These are phyloP conservation scores for Sturnira hondurensis DNA, from an alignment of 2,113 vertebrate genomes.

Conservation along the genomic window DNA sequence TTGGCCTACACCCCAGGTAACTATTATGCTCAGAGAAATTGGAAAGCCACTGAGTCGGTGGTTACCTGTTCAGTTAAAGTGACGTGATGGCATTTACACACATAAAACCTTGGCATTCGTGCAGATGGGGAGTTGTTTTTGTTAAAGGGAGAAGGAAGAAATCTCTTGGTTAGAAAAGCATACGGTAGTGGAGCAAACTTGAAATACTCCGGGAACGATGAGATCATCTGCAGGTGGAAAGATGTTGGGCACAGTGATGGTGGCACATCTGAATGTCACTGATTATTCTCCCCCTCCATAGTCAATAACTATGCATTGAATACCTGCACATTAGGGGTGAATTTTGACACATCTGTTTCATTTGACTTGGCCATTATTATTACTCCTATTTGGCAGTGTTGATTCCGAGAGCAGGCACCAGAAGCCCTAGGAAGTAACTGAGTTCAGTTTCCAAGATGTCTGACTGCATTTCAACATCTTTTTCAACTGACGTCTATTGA, in stretches of 20 bases:
- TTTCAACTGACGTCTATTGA: background rate
- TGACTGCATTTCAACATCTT: background rate
- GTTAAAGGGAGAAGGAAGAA: background rate
- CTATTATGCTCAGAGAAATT: background rate
- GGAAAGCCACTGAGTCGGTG: background rate
- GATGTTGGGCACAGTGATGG: background rate
- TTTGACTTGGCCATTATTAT: background rate
- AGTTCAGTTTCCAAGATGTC: background rate
- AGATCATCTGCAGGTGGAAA: background rate
- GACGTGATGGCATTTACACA: background rate
- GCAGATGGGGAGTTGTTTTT: background rate
- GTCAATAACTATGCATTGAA: background rate
- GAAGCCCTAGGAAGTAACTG: background rate
- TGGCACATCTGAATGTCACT: background rate
- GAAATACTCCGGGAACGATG: background rate
- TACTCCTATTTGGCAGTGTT: background rate
- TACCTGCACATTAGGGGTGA: background rate
- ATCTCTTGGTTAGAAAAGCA: background rate
- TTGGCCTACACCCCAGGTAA: background rate
- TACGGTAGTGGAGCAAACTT: background rate
- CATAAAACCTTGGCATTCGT: background rate
- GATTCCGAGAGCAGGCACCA: background rate
- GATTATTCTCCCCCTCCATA: background rate
- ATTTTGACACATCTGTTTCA: background rate
- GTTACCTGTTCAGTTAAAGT: background rate